A percentile compares a stretch with the other conserved stretches of the same genome.
These are phyloP conservation scores for Artemia sp. DNA, from an alignment of 2,888 invertebrate genomes.

Conservation along the genomic window DNA sequence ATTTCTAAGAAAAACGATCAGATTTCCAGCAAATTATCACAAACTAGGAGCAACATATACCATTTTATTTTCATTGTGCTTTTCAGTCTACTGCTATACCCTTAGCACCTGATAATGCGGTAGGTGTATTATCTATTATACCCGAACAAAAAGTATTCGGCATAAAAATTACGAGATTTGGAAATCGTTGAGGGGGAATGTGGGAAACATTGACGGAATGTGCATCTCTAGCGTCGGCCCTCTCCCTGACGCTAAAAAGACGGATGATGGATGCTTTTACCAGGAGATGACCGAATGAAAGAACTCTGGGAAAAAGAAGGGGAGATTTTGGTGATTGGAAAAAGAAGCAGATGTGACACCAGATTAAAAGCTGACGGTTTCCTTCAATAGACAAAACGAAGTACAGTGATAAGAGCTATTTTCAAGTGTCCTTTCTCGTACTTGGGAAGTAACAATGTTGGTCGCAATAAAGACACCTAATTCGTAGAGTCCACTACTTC, in stretches of 20 bases:
- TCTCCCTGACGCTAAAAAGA: conserved; percentile 8
- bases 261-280: conserved; percentile 15
- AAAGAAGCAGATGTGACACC: neutral
- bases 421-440: no score
- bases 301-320: conserved; percentile 10
- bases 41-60: no score
- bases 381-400: no score
- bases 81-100: neutral
- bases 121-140: conserved; percentile 3
- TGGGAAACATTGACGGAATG: conserved; percentile 12
- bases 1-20: no score
- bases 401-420: no score
- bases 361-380: neutral
- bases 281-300: conserved; percentile 11
- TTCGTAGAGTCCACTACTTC: no score
- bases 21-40: no score
- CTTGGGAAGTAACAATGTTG: no score
- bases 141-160: conserved; percentile 1
- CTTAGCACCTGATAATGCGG: neutral
- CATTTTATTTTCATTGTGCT: no score
- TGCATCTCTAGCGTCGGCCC: conserved; percentile 9
- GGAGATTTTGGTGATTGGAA: neutral
- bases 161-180: neutral
- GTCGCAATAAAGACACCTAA: no score
- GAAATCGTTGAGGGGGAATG: neutral